A percentile compares a stretch with the other conserved stretches of the same genome.
Evolutionary conservation across 2,888 invertebrate genomes (phyloP).

Genomic region (Fragum sueziense): DNA sequence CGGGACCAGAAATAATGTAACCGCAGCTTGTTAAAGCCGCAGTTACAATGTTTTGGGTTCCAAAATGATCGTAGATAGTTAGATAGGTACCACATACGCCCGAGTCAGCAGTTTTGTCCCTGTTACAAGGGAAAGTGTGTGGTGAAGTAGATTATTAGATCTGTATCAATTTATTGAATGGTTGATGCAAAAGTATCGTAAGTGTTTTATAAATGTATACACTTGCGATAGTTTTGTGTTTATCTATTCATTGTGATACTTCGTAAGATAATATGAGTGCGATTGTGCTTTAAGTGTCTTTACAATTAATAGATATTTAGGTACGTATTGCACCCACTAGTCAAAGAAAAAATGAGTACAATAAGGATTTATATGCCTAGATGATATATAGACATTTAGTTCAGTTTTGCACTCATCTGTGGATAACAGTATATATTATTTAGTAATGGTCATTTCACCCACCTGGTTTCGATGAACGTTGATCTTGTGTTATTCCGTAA

Average conservation of each 20-base stretch:
- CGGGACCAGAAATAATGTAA: neutral
- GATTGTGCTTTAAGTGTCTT: neutral
- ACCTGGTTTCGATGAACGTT: too few relatives aligned
- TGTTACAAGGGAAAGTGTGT: neutral
- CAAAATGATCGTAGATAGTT: neutral
- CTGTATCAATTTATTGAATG: neutral
- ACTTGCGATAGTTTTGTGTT: neutral
- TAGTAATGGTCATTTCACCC: too few relatives aligned
- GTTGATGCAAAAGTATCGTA: too few relatives aligned
- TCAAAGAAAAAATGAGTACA: neutral
- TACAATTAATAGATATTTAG: neutral
- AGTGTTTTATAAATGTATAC: too few relatives aligned
- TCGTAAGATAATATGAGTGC: neutral
- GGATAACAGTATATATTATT: too few relatives aligned
- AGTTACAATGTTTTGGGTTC: neutral
- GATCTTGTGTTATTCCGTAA: too few relatives aligned
- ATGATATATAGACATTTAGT: too few relatives aligned
- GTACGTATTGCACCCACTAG: neutral
- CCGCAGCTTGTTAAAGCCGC: neutral
- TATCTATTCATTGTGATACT: neutral
- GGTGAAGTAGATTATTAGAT: slow-evolving; percentile 9
- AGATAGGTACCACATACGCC: neutral
- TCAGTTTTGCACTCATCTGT: too few relatives aligned
- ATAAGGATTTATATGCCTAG: too few relatives aligned
- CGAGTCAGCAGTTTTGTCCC: slow-evolving; percentile 5